phyloP scores from a whole-genome alignment of 2,797 vertebrate species.

The Spinus olivaceus region DNA sequence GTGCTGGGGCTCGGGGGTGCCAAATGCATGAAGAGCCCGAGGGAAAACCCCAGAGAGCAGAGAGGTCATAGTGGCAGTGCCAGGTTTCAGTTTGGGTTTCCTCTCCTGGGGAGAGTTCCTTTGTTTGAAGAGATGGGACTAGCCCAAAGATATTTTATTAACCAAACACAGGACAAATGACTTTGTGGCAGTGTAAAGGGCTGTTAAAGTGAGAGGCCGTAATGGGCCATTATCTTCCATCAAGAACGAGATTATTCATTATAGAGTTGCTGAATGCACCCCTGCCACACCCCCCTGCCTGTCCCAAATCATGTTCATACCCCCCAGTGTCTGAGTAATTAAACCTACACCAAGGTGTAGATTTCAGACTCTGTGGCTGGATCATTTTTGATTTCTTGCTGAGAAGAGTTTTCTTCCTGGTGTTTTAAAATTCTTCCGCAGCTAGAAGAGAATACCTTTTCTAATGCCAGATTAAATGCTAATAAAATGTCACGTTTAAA shows the following conservation, averaged over 20 bases:
- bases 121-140: neutral
- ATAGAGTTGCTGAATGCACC: neutral
- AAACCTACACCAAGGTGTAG: neutral
- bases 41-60: neutral
- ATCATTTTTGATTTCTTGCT: neutral
- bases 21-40: neutral
- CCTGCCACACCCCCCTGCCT: neutral
- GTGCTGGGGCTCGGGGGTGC: rapidly evolving
- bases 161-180: neutral
- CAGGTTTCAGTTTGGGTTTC: neutral
- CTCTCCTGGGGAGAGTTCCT: neutral
- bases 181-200: neutral
- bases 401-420: neutral
- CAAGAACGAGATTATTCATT: neutral
- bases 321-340: neutral
- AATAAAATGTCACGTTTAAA: neutral
- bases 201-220: neutral
- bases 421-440: neutral
- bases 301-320: neutral
- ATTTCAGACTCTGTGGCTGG: neutral
- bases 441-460: neutral
- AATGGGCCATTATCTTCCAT: neutral
- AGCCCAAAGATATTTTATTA: neutral
- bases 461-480: neutral
- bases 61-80: rapidly evolving